Percentiles rank a stretch among this genome's conserved stretches.
Evolutionary conservation across 2,113 vertebrate species (phyloP).

Genomic region (Xiphias gladius): DNA sequence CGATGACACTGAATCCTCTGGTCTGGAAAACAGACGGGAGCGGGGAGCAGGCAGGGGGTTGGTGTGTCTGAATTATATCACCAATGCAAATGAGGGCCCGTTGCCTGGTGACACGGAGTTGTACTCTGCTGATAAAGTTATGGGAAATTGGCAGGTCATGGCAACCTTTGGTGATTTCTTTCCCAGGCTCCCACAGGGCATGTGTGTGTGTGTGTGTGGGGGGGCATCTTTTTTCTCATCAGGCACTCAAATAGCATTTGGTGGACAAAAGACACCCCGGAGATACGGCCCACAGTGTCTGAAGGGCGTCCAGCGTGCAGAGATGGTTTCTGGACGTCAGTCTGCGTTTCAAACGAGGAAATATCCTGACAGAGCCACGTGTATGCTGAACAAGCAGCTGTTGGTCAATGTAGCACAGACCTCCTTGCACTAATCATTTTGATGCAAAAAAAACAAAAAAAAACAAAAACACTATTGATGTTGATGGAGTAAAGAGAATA

Average conservation of each 20-base stretch:
- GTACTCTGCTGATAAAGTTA: conserved; percentile 50
- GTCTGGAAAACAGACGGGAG: conserved; percentile 42
- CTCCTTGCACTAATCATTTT: not conserved
- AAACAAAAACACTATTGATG: too few species aligned
- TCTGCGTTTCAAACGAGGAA: conserved; percentile 59
- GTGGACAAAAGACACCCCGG: conserved; percentile 53
- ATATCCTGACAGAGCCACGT: conserved; percentile 23
- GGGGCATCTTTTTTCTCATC: conserved; percentile 66
- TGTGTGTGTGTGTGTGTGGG: not conserved
- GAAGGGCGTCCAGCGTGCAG: conserved; percentile 60
- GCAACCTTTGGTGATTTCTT: conserved; percentile 52
- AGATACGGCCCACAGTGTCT: conserved; percentile 51
- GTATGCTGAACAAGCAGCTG: conserved; percentile 1
- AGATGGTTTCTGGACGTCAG: conserved; percentile 68
- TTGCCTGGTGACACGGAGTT: conserved; percentile 32
- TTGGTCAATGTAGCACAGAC: conserved; percentile 4
- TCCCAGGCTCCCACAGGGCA: conserved; percentile 51
- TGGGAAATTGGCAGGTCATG: conserved; percentile 56
- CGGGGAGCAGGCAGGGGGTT: conserved; percentile 12
- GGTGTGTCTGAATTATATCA: conserved; percentile 32
- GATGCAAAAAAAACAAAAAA: not conserved
- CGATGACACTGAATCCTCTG: conserved; percentile 48
- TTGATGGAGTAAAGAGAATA: not conserved
- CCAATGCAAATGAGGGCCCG: conserved; percentile 13
- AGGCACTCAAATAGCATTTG: conserved; percentile 36